Base-by-base conservation (phyloP, 2,797 vertebrate species). In the Choloepus didactylus region DNA sequence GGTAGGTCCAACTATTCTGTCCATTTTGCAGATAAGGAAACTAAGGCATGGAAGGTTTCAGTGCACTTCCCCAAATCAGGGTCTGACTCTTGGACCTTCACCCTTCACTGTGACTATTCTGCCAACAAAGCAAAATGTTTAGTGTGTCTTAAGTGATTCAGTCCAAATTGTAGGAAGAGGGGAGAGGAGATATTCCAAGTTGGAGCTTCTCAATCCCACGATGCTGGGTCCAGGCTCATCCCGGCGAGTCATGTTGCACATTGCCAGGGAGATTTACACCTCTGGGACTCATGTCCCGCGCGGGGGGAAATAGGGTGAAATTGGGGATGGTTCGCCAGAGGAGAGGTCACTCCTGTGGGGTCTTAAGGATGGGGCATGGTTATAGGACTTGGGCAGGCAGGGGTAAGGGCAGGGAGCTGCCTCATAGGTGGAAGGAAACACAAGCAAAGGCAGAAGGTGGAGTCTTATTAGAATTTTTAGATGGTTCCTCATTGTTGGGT, bases 91-190 rank as follows among this genome's bases (percentile, higher is more conserved):
- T 41, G 76, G 60, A 38, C 27, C n/a, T 73, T 85, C n/a, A 19
- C 16, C 12, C 29, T 79, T 35, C 87, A 23, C 44, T 51, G 1
- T 10, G 25, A 38, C 70, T 18, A 1, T 5, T n/a, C 59, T 67
- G n/a, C n/a, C 44, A 27, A 46, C 72, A 73, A 87, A 92, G 66
- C 79, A 54, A 60, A 62, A 12, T 19, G 23, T 6, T 25, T 5
- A 62, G 15, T 0, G 1, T 1, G 46, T 44, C 25, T 25, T 44
- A 9, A 2, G 23, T 6, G 41, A 27, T 25, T 62, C 27, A 0
- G 3, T 54, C 49, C 38, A 66, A 27, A 7, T 2, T 29, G 29
- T 1, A 54, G 27, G 35, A n/a, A 51, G 44, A 88, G 25, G 6
- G 62, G 31, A 56, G 46, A 64, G 44, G 11, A 8, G 62, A 5